Evolutionary conservation across 2,888 invertebrate genomes (phyloP).

Genomic region (Acleris sparsana): DNA sequence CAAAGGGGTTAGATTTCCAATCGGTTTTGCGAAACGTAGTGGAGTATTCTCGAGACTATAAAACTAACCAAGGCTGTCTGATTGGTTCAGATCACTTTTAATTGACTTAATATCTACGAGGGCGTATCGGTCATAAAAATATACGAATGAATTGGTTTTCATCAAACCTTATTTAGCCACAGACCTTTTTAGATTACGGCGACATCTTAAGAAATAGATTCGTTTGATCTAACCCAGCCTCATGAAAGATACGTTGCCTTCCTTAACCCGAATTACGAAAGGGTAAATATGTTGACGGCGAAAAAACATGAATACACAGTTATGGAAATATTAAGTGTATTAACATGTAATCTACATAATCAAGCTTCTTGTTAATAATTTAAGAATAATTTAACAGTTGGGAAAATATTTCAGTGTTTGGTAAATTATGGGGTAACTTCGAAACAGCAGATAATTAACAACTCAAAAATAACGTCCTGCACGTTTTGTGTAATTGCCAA

Average conservation of each 20-base stretch:
- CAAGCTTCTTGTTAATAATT: no score
- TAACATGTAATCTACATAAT: no score
- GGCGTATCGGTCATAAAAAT: conserved; percentile 26
- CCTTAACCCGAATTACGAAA: neutral
- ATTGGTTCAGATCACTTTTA: conserved; percentile 18
- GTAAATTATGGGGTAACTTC: no score
- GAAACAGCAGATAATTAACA: no score
- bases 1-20: no score
- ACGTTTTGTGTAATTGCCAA: no score
- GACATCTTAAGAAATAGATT: neutral
- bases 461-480: no score
- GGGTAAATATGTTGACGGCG: no score
- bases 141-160: conserved; percentile 23
- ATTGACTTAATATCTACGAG: conserved; percentile 8
- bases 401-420: no score
- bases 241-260: neutral
- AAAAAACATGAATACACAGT: no score
- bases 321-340: no score
- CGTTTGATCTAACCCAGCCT: neutral
- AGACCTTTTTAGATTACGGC: neutral
- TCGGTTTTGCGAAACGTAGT: neutral
- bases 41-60: neutral
- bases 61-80: conserved; percentile 6
- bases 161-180: conserved; percentile 6
- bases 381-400: no score